phyloP scores from a whole-genome alignment of 2,888 invertebrate species.

The Leucozona laternaria region DNA sequence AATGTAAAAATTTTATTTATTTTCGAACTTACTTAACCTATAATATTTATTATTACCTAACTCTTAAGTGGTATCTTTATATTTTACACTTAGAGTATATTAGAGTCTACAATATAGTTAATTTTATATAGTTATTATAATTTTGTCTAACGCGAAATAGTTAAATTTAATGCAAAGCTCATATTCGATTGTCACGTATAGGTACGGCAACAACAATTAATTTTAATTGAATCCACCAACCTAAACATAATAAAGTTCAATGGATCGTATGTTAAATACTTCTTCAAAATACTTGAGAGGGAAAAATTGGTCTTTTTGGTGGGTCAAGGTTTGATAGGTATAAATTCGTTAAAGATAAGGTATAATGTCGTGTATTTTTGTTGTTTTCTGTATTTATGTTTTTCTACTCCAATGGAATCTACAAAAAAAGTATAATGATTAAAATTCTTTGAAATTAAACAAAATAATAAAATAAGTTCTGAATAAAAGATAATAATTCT shows the following conservation, averaged over 20 bases:
- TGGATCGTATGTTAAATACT: not conserved
- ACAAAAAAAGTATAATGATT: not conserved
- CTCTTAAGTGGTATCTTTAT: not conserved
- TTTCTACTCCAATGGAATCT: constrained; percentile 2
- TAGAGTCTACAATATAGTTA: not conserved
- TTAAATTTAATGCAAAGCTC: constrained; percentile 14
- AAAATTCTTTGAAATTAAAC: not conserved
- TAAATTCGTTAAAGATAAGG: constrained; percentile 57
- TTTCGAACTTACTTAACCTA: not conserved
- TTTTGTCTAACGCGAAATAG: not conserved
- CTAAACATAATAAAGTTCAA: constrained; percentile 11
- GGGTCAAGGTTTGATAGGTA: constrained; percentile 41
- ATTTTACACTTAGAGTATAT: not conserved
- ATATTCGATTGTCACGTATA: constrained; percentile 22
- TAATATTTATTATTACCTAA: not conserved
- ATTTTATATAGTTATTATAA: not conserved
- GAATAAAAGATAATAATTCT: not conserved
- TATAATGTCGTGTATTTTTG: not conserved
- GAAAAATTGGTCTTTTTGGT: constrained; percentile 50
- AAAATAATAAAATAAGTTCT: not conserved
- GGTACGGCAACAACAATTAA: not conserved
- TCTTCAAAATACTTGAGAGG: constrained; percentile 4
- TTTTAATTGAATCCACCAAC: not conserved
- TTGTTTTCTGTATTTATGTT: not conserved
- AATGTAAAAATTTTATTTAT: constrained; percentile 10